Evolutionary conservation across 2,888 invertebrate species (phyloP), one percentile per base, ranked within the genome.

Genomic region (Hermaeophaga mercurialis): DNA sequence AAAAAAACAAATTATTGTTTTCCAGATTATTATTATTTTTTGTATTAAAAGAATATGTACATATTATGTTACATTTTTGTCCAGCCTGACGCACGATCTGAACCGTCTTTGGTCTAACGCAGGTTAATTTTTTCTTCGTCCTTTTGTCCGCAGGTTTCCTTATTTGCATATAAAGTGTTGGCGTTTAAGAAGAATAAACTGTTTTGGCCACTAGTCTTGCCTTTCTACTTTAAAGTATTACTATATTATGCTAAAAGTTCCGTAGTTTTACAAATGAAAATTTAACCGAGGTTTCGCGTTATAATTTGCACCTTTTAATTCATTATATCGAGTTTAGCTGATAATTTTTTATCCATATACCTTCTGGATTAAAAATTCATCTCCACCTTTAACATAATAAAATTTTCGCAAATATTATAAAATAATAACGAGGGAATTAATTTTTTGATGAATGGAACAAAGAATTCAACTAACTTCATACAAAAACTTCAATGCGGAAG

Each of bases 111-210:
- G 22, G 4, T 15, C 36, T 15, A 15, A 36, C 17, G 17, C 36
- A 15, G 7, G 12, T 36, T 36, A 36, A 36, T 36, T 36, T 36
- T 36, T 36, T 36, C 15, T 17, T 15, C 36, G 15, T 36, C 17
- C 36, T 36, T 33, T 36, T 36, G 36, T 36, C 15, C 36, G 8
- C 36, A 1, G 17, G 4, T 15, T 17, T 3, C 8, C 14, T 24
- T 9, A 43, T 43, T 43, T 43, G 24, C 43, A 43, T 43, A 43
- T 43, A 43, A 15, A 43, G 43, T 43, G 43, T 43, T 14, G 43
- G 43, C 24, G 12, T 22, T 22, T 41, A 24, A 24, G 26, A 26
- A 43, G 43, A 43, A 24, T 14, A 26, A 24, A 26, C 43, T 24
- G 11, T 26, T 43, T 43, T 43, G 3, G 11, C 26, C 18, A 43